Base-by-base conservation (phyloP, 1,140 invertebrate species). In the Drosophila bocki region DNA sequence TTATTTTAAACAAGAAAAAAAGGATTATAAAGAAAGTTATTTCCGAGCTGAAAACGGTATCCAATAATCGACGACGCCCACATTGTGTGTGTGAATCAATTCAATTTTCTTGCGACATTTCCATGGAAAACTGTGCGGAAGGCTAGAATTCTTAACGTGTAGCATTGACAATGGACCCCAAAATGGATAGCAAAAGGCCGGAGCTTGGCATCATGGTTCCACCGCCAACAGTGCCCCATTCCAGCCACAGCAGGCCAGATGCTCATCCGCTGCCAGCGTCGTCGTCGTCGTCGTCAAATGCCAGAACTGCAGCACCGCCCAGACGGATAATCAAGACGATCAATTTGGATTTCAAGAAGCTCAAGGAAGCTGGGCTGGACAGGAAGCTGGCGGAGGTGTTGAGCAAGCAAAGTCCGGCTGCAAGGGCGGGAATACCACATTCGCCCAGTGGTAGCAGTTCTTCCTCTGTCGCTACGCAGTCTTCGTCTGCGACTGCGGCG, bases 281-380 rank as follows among this genome's bases (percentile, higher is more conserved):
- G n/a, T 2, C 17, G 48, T 19, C 19, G 19, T 11, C 42, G 50
- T 53, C 63, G 12, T 19, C 61, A 11, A 39, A 1, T n/a, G 29
- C 35, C 17, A 58, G 5, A 67, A 50, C 13, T 35, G 64, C 59
- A 47, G 12, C 83, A 22, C 37, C 65, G 47, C 45, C 84, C 17
- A 82, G 60, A 35, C 72, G 69, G 5, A 80, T 90, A 42, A 82
- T 91, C 42, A 86, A 91, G 39, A 78, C 41, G 68, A 74, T 91
- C 42, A 77, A 87, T 35, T 67, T 92, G 51, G 91, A 92, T 75
- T 80, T 82, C 9, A 91, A 79, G 1, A 92, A 92, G 61, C 70
- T 92, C 3, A 82, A 92, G 47, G 53, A 83, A 33, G 61, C 79
- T 17, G 91, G 91, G 26, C 76, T 92, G n/a, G 82, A 92, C 59